These are phyloP conservation scores for Acleris sparsana DNA, from an alignment of 2,888 invertebrate genomes.

Conservation along the genomic window DNA sequence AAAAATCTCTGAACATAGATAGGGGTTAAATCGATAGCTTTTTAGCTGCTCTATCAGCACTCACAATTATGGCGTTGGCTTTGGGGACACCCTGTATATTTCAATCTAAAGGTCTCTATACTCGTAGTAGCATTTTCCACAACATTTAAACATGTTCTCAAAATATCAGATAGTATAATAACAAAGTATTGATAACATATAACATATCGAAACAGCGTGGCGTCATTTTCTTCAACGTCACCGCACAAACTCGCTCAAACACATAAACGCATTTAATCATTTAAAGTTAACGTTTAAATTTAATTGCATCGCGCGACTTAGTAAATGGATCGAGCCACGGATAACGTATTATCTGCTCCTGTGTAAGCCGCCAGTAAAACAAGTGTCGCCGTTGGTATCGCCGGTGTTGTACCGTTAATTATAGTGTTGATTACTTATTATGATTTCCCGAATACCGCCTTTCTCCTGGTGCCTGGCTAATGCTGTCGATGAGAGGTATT, in stretches of 20 bases:
- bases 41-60: no score
- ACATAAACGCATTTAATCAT: neutral
- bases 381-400: conserved; percentile 21
- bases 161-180: neutral
- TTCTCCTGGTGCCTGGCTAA: conserved; percentile 68
- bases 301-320: neutral
- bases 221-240: conserved; percentile 3
- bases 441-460: conserved; percentile 54
- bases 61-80: no score
- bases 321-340: conserved; percentile 18
- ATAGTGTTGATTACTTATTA: conserved; percentile 24
- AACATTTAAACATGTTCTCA: neutral
- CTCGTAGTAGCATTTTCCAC: no score
- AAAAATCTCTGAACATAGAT: no score
- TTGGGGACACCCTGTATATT: no score
- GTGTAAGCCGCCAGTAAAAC: conserved; percentile 75
- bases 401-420: conserved; percentile 40
- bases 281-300: neutral
- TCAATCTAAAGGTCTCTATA: no score
- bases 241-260: neutral
- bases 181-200: conserved; percentile 10
- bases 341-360: conserved; percentile 23
- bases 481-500: conserved; percentile 51
- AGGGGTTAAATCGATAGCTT: no score
- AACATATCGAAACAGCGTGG: conserved; percentile 3